Conservation (phyloP, 2,888 invertebrate species). For the Phaedon cochleariae region DNA sequence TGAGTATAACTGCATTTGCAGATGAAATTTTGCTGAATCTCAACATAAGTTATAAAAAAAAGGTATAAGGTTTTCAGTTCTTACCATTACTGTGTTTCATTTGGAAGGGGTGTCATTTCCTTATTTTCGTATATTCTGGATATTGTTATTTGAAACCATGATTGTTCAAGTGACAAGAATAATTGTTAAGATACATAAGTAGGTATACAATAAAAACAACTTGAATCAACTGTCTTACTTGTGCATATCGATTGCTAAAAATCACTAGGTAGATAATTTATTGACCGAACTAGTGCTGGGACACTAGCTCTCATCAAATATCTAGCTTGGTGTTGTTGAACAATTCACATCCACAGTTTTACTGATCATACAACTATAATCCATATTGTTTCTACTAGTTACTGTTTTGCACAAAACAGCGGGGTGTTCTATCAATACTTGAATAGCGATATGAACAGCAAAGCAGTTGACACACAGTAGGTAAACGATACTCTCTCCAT, state of each 20-base stretch:
- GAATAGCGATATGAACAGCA: conserved; percentile 55
- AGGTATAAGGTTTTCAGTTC: too few species aligned
- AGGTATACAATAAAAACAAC: conserved; percentile 32
- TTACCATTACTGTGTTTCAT: too few species aligned
- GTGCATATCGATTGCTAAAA: conserved; percentile 30
- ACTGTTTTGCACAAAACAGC: background rate
- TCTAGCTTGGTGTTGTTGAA: conserved; percentile 27
- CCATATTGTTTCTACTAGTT: conserved; percentile 8
- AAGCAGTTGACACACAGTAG: conserved; percentile 53
- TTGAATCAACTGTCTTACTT: conserved; percentile 42
- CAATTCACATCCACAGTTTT: conserved; percentile 32
- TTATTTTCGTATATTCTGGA: too few species aligned
- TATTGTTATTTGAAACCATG: background rate
- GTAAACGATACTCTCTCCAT: conserved; percentile 61
- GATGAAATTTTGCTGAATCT: too few species aligned
- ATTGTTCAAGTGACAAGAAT: conserved; percentile 15
- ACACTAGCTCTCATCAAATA: conserved; percentile 40
- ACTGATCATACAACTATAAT: conserved; percentile 48
- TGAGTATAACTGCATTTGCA: too few species aligned
- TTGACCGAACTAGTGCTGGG: conserved; percentile 49
- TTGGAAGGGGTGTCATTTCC: background rate
- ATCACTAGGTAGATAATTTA: conserved; percentile 30
- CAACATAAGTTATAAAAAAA: too few species aligned
- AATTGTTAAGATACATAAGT: conserved; percentile 36
- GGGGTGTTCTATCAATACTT: conserved; percentile 6